Conservation (phyloP, 1,140 invertebrate species). For the Caerostris darwini region DNA sequence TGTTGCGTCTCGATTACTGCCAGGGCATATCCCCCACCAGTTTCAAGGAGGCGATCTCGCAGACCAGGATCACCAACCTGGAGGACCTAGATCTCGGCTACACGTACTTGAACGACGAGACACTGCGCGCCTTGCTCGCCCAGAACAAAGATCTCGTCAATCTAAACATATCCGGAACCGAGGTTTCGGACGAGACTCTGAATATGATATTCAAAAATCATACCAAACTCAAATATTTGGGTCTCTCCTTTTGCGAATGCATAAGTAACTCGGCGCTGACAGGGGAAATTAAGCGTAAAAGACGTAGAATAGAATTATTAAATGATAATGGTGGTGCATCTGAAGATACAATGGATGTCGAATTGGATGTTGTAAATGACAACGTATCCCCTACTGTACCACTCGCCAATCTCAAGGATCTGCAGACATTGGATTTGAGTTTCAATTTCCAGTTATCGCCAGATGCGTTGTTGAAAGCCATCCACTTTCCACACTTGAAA, state of each 20-base stretch:
- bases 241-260: not conserved
- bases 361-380: not conserved
- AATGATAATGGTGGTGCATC: too few species aligned
- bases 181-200: not conserved
- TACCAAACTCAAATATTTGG: not conserved
- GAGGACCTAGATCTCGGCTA: not conserved
- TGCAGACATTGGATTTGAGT: not conserved
- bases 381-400: not conserved
- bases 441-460: not conserved
- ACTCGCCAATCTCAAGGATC: not conserved
- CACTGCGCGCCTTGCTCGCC: not conserved
- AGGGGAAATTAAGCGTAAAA: not conserved
- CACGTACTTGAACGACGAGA: not conserved
- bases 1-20: not conserved
- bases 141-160: not conserved
- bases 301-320: too few species aligned
- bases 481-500: not conserved
- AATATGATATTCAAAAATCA: not conserved
- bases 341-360: too few species aligned
- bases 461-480: not conserved
- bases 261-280: not conserved
- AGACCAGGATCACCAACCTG: not conserved
- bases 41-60: not conserved
- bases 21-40: not conserved
- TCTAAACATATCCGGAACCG: not conserved